Conservation (phyloP, 2,113 vertebrate genomes). For the Menidia beryllina region DNA sequence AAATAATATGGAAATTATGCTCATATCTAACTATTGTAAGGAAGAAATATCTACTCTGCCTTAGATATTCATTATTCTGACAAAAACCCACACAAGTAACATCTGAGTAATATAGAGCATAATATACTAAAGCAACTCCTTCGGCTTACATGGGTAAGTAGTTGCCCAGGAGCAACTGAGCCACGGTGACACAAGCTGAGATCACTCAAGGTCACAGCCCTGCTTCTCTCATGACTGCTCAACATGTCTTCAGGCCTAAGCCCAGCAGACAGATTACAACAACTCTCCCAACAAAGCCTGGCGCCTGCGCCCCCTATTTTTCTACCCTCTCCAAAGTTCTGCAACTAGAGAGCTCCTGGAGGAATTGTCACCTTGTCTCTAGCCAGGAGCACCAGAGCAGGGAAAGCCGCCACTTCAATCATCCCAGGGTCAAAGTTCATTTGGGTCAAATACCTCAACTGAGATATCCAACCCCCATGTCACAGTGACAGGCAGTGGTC, state of each 20-base stretch:
- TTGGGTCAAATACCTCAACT: slow-evolving; percentile 83
- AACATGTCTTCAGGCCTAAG: slow-evolving; percentile 70
- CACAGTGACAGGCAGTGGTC: slow-evolving; percentile 79
- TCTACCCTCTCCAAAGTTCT: slow-evolving; percentile 64
- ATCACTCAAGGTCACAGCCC: slow-evolving; percentile 74
- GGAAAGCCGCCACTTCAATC: slow-evolving; percentile 83
- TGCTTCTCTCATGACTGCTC: slow-evolving; percentile 65
- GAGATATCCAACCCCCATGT: slow-evolving; percentile 70
- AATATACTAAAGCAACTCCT: slow-evolving; percentile 65
- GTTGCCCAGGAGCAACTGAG: slow-evolving; percentile 49
- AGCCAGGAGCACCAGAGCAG: slow-evolving; percentile 74
- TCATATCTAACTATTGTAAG: background rate
- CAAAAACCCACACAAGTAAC: background rate
- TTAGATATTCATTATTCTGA: background rate
- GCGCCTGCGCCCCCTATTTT: slow-evolving; percentile 65
- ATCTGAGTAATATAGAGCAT: slow-evolving; percentile 43
- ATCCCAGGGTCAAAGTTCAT: slow-evolving; percentile 74
- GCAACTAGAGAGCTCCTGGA: slow-evolving; percentile 81
- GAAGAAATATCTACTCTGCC: slow-evolving; percentile 11
- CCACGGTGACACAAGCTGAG: slow-evolving; percentile 55
- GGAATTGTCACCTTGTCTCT: slow-evolving; percentile 83
- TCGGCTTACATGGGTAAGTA: slow-evolving; percentile 61
- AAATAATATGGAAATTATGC: slow-evolving; percentile 27
- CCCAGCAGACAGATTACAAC: slow-evolving; percentile 77
- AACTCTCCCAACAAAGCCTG: slow-evolving; percentile 71